Conservation (phyloP, 2,888 invertebrate genomes). For the Ophraella communa region DNA sequence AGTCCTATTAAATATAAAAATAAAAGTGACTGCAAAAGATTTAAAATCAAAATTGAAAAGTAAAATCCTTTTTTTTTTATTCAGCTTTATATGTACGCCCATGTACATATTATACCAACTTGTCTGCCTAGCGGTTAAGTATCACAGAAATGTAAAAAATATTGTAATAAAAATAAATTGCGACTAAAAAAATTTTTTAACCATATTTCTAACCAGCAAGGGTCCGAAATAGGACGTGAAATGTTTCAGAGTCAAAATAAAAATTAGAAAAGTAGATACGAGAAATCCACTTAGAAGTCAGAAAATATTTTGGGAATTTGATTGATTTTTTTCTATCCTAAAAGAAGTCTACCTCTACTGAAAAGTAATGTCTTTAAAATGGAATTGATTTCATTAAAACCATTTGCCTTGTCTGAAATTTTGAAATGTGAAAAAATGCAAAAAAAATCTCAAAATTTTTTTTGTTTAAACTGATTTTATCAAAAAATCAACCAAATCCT, state of each 20-base stretch:
- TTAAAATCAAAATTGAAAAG: conserved; percentile 42
- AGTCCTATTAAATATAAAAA: conserved; percentile 42
- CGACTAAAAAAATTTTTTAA: conserved; percentile 42
- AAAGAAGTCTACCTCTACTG: too few species aligned
- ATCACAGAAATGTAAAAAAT: conserved; percentile 53
- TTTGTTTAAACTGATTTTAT: too few species aligned
- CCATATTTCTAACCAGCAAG: conserved; percentile 24
- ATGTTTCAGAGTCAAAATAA: neutral
- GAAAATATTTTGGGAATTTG: neutral
- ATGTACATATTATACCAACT: conserved; percentile 32
- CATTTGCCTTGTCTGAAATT: too few species aligned
- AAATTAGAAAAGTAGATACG: neutral
- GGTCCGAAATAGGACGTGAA: conserved; percentile 19
- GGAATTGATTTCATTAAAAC: too few species aligned
- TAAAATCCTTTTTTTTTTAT: conserved; percentile 32
- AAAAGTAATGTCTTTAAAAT: too few species aligned
- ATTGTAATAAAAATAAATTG: conserved; percentile 43
- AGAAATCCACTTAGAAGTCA: neutral
- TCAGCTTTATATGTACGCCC: conserved; percentile 33
- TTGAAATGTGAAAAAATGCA: too few species aligned
- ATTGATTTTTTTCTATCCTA: neutral
- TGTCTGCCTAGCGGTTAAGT: conserved; percentile 49
- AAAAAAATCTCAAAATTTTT: too few species aligned
- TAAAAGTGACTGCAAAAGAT: conserved; percentile 42
- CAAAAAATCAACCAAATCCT: neutral